Conservation (phyloP, 2,797 vertebrate species). For the Galaxias olidus region DNA sequence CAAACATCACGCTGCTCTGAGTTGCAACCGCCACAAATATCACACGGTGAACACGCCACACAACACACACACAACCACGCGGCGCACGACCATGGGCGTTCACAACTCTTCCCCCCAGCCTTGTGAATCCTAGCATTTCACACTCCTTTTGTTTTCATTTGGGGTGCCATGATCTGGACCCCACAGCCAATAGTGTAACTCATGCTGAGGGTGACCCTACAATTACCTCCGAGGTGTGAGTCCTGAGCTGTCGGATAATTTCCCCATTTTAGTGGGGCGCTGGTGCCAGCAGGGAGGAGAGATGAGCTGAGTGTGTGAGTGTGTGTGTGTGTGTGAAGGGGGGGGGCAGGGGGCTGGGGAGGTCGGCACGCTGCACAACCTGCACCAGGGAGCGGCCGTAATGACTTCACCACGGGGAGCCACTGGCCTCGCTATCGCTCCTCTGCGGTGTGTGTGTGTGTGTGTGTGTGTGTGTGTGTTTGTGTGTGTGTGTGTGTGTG, state of each 20-base stretch:
- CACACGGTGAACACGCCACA: too few species aligned
- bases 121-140: too few species aligned
- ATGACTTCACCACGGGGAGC: not conserved
- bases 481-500: not conserved
- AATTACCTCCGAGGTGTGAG: too few species aligned
- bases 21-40: conserved; percentile 29
- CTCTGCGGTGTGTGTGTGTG: not conserved
- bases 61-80: conserved; percentile 10
- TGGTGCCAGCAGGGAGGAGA: not conserved
- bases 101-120: too few species aligned
- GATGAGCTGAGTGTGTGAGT: not conserved
- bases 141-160: too few species aligned
- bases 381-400: not conserved
- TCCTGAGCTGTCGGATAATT: too few species aligned
- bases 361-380: too few species aligned
- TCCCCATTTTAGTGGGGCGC: too few species aligned
- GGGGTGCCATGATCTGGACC: too few species aligned
- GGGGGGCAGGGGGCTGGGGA: not conserved
- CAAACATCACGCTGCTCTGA: conserved; percentile 49
- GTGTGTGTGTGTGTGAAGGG: too few species aligned
- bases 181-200: too few species aligned
- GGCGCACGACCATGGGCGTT: not conserved
- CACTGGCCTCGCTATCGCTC: not conserved
- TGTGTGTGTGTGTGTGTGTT: not conserved
- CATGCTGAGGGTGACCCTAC: too few species aligned